A percentile compares a stretch with the other conserved stretches of the same genome.
phyloP scores from a whole-genome alignment of 2,888 invertebrate genomes.

The Pandemis corylana region DNA sequence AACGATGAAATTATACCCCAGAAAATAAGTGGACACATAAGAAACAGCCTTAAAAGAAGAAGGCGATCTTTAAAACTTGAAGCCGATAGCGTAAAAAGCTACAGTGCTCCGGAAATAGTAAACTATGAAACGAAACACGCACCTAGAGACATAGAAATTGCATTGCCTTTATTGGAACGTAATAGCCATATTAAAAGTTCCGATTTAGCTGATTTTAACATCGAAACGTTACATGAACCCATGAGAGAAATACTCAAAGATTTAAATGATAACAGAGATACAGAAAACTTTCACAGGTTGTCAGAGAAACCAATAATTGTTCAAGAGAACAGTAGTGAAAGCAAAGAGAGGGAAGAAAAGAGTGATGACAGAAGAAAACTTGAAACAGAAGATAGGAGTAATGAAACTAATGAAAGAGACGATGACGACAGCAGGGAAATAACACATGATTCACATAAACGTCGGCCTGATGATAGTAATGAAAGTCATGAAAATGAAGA shows the following conservation, averaged over 20 bases:
- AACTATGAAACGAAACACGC: conserved; percentile 66
- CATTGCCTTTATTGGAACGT: conserved; percentile 48
- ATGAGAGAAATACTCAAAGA: conserved; percentile 42
- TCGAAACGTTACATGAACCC: conserved; percentile 65
- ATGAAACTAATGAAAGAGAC: conserved; percentile 24
- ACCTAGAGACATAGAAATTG: conserved; percentile 49
- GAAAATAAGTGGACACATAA: conserved; percentile 63
- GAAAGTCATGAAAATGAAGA: conserved; percentile 50
- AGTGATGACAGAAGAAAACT: conserved; percentile 14
- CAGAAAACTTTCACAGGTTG: conserved; percentile 3
- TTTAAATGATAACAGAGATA: conserved; percentile 14
- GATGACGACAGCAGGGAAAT: conserved; percentile 15
- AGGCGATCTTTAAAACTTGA: conserved; percentile 53
- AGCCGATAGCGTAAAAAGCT: conserved; percentile 29
- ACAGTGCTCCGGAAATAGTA: conserved; percentile 59
- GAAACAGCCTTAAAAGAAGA: conserved; percentile 66
- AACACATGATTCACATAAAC: conserved; percentile 24
- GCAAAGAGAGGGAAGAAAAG: conserved; percentile 25
- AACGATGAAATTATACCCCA: conserved; percentile 50
- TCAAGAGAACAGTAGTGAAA: conserved; percentile 19
- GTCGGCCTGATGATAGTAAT: conserved; percentile 43
- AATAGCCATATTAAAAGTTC: conserved; percentile 58
- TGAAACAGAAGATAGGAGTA: conserved; percentile 4
- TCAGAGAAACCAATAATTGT: conserved; percentile 7
- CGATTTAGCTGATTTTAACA: conserved; percentile 70